Evolutionary conservation across 2,113 vertebrate genomes (phyloP).

Genomic region (Macaca mulatta): DNA sequence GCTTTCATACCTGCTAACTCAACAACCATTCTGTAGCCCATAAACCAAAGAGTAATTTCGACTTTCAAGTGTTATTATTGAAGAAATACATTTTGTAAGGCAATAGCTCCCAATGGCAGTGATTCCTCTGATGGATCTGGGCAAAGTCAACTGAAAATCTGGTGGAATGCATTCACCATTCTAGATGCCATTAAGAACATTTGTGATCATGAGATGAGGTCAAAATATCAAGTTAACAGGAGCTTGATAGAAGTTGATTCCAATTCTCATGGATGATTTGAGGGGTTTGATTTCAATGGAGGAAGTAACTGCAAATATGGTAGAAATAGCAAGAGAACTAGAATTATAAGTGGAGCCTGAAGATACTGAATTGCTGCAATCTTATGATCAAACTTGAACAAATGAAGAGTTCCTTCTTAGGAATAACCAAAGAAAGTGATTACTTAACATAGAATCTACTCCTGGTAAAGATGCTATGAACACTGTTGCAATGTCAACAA

Average conservation of each 20-base stretch:
- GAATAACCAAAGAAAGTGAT: not conserved
- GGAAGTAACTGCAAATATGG: not conserved
- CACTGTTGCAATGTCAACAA: not conserved
- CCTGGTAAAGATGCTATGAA: not conserved
- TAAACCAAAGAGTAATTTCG: not conserved
- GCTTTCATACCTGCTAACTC: not conserved
- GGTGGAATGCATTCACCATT: not conserved
- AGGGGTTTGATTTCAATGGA: not conserved
- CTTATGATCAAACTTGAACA: not conserved
- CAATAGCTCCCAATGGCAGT: not conserved
- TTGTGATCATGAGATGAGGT: not conserved
- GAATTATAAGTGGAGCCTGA: not conserved
- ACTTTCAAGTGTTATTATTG: not conserved
- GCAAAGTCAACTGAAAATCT: not conserved
- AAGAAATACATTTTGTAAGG: not conserved
- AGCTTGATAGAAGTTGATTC: not conserved
- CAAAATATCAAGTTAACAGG: not conserved
- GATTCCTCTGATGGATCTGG: not conserved
- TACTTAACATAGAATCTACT: not conserved
- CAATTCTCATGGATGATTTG: not conserved
- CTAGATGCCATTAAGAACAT: not conserved
- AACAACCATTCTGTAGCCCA: not conserved
- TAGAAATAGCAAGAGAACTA: not conserved
- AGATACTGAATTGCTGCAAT: not conserved
- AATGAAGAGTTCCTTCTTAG: not conserved